Base-by-base conservation (phyloP, 2,113 vertebrate genomes). In the Bufo bufo region DNA sequence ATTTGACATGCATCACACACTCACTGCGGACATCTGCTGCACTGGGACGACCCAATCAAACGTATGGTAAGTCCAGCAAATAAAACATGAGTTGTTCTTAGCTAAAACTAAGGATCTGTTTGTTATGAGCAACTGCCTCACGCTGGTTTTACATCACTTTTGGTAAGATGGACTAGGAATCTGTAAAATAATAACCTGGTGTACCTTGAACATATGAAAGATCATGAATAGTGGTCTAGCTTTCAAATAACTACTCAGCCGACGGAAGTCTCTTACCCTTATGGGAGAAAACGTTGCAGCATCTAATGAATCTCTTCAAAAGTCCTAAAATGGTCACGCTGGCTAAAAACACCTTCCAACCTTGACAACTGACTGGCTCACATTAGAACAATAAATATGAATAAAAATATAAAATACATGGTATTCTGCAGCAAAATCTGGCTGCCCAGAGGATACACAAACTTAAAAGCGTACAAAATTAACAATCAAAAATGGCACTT, bases 391-490 rank as follows among this genome's bases (percentile, higher is more conserved):
- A 89, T 89, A 89, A 89, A 84, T 78, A 89, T 89, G 80, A 89
- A 83, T 43, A 63, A 87, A 86, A 66, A 0, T 47, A 43, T 59
- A 61, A 80, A 50, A 90, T 90, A 87, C 85, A n/a, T 0, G 82
- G 63, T 72, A 89, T 84, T 90, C 19, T 82, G 59, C 59, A 87
- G 77, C 13, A 90, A 93, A 92, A 74, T 74, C 81, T 83, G 72
- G 90, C 89, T 87, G 87, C 74, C 90, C 89, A 61, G 43, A 90
- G 77, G 77, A 93, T 89, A 92, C 93, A 95, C 8, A 94, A 95
- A 94, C 94, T 94, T 92, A 94, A 85, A 89, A 84, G 89, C 92
- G 92, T 92, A 93, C 83, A 92, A 94, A 94, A 92, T 58, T 90
- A 90, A 90, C 83, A 90, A 65, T 66, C 75, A 89, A 93, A 92